Conservation (phyloP, 2,113 vertebrate species). For the Cochlearius cochlearius region DNA sequence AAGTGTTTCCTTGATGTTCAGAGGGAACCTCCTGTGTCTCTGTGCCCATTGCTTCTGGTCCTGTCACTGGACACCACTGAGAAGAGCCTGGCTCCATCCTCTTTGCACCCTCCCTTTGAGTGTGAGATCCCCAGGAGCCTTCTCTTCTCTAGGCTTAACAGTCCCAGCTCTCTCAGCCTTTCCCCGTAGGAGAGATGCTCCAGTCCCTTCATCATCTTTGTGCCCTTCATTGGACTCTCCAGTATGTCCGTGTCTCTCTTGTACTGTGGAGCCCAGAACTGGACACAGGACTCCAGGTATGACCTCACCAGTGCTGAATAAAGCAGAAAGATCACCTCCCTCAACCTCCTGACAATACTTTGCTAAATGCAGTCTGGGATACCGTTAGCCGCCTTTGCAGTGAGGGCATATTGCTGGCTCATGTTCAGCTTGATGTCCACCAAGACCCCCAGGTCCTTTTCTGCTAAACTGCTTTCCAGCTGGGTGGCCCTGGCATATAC, state of each 20-base stretch:
- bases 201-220: neutral
- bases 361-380: neutral
- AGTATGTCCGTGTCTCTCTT: neutral
- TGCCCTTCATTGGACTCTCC: neutral
- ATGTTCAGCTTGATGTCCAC: neutral
- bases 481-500: neutral
- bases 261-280: neutral
- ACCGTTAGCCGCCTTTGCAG: neutral
- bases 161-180: neutral
- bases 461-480: neutral
- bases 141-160: neutral
- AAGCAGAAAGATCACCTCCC: neutral
- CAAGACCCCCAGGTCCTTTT: neutral
- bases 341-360: neutral
- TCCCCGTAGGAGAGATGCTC: rapidly evolving
- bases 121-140: neutral
- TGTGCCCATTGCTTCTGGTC: neutral
- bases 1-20: neutral
- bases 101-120: neutral
- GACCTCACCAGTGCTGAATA: neutral
- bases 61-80: neutral
- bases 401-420: neutral
- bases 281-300: neutral
- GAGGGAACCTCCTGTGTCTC: neutral
- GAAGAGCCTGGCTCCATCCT: rapidly evolving